Percentiles rank a stretch among this genome's conserved stretches.
These are phyloP conservation scores for Ivindomyrus marchei DNA, from an alignment of 2,113 vertebrate genomes.

Conservation along the genomic window DNA sequence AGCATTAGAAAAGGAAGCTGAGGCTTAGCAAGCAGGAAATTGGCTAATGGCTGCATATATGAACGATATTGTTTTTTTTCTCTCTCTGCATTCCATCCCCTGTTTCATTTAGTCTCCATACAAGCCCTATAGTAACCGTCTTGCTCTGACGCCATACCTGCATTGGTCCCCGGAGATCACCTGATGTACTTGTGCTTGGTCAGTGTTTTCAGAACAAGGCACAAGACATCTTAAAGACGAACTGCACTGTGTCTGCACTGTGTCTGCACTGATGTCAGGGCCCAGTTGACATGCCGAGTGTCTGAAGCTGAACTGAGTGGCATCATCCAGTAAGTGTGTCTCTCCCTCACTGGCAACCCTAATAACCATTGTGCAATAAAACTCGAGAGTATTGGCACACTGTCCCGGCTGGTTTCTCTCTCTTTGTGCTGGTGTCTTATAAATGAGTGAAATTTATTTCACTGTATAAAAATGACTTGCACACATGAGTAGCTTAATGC, in stretches of 20 bases:
- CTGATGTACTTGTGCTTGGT: neutral
- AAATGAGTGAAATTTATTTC: neutral
- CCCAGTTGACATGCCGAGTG: neutral
- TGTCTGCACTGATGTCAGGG: neutral
- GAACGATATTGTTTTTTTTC: no score
- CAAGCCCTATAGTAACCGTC: neutral
- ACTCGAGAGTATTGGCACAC: neutral
- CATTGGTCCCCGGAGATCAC: neutral
- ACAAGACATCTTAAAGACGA: neutral
- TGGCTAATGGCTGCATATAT: neutral
- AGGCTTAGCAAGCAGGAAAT: neutral
- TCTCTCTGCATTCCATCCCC: neutral
- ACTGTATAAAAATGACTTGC: neutral
- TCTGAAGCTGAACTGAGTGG: neutral
- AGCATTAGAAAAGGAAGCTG: neutral
- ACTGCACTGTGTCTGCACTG: neutral
- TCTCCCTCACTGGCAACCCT: neutral
- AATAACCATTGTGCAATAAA: neutral
- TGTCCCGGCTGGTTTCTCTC: neutral
- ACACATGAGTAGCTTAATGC: neutral
- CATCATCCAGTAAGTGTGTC: neutral
- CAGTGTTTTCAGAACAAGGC: neutral
- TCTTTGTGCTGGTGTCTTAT: neutral
- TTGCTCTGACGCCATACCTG: neutral
- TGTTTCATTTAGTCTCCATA: neutral